These are phyloP conservation scores for Caenorhabditis sp. DNA, from an alignment of 2,888 invertebrate genomes.

Conservation along the genomic window DNA sequence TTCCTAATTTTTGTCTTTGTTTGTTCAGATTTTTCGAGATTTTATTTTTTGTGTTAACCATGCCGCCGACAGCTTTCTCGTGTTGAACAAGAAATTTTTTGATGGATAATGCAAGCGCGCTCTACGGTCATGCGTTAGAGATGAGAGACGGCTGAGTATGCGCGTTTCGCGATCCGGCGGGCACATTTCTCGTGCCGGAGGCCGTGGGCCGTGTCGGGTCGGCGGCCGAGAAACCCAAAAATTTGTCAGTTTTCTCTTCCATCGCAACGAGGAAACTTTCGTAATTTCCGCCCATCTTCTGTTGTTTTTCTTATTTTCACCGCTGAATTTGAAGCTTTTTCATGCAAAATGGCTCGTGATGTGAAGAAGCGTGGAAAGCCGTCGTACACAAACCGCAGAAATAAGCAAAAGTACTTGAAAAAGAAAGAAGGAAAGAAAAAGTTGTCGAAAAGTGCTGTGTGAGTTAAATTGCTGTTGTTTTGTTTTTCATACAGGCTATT, in stretches of 20 bases:
- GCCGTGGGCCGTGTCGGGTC: too few species aligned
- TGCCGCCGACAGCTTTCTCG: too few species aligned
- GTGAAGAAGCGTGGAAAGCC: slow-evolving; percentile 60
- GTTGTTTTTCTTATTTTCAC: slow-evolving; percentile 12
- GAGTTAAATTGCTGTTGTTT: slow-evolving; percentile 11
- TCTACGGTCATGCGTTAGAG: too few species aligned
- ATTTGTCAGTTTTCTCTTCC: slow-evolving; percentile 23
- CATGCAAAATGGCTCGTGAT: slow-evolving; percentile 58
- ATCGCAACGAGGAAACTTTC: slow-evolving; percentile 5
- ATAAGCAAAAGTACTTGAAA: slow-evolving; percentile 46
- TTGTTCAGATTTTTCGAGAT: too few species aligned
- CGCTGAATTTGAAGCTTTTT: too few species aligned
- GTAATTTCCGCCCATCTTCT: slow-evolving; percentile 3
- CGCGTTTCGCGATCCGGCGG: too few species aligned
- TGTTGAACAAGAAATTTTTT: too few species aligned
- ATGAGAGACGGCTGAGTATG: too few species aligned
- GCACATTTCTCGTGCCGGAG: too few species aligned
- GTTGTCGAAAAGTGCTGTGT: slow-evolving; percentile 52
- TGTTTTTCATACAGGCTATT: background rate
- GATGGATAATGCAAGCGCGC: too few species aligned
- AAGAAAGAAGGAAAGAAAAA: slow-evolving; percentile 51
- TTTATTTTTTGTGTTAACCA: too few species aligned
- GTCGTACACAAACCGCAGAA: slow-evolving; percentile 45
- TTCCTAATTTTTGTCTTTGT: too few species aligned
- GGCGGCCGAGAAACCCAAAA: slow-evolving; percentile 45